phyloP scores from a whole-genome alignment of 2,888 invertebrate species.

The Galerucella nymphaeae region DNA sequence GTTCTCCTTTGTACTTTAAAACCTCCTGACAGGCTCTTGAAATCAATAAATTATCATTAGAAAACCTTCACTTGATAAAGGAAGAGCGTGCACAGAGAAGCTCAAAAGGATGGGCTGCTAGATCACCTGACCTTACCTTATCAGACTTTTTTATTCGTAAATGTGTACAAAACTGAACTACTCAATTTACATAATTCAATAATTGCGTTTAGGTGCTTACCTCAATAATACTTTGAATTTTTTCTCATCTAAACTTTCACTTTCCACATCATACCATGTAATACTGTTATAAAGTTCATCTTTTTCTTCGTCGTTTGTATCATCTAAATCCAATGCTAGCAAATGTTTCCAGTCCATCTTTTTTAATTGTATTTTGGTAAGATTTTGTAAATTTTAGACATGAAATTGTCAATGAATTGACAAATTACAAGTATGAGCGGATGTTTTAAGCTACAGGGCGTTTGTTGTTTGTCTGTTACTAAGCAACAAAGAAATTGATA shows the following conservation, averaged over 20 bases:
- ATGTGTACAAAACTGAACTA: too few relatives aligned
- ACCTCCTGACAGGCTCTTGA: slow-evolving; percentile 73
- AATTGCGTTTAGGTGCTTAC: not conserved
- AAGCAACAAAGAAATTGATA: not conserved
- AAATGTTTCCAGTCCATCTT: slow-evolving; percentile 73
- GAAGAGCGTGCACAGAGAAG: too few relatives aligned
- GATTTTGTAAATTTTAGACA: not conserved
- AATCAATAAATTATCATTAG: not conserved
- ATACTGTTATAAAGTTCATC: slow-evolving; percentile 73
- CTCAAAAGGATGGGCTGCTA: too few relatives aligned
- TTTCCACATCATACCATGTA: slow-evolving; percentile 71
- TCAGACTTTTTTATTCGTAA: too few relatives aligned
- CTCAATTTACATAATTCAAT: not conserved
- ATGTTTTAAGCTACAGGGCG: not conserved
- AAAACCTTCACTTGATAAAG: too few relatives aligned
- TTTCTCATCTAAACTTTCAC: slow-evolving; percentile 69
- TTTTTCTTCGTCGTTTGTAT: slow-evolving; percentile 71
- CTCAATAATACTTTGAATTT: slow-evolving; percentile 69
- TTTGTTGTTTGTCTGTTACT: not conserved
- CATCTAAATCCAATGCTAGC: slow-evolving; percentile 68
- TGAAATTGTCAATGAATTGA: slow-evolving; percentile 16
- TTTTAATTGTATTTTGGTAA: not conserved
- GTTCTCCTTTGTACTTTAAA: slow-evolving; percentile 75
- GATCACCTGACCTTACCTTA: too few relatives aligned
- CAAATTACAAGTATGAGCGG: not conserved